Percentiles rank a stretch among this genome's conserved stretches.
Evolutionary conservation across 2,113 vertebrate species (phyloP).

Genomic region (Desmodus rotundus): DNA sequence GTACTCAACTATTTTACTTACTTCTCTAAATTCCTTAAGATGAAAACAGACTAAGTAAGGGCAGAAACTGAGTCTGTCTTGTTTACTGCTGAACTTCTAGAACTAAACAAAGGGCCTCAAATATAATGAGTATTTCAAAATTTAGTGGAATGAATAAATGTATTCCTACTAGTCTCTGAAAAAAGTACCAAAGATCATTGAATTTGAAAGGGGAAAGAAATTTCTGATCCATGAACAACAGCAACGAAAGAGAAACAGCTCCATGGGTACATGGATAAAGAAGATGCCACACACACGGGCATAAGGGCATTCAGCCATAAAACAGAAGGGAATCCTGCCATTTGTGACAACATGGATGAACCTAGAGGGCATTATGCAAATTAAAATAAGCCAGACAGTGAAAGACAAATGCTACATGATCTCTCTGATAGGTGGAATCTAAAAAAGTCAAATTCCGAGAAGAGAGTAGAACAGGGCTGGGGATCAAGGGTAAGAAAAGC

Average conservation of each 20-base stretch:
- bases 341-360: neutral
- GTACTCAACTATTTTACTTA: neutral
- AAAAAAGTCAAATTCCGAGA: neutral
- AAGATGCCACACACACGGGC: neutral
- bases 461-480: neutral
- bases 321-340: neutral
- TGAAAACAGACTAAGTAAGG: neutral
- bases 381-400: neutral
- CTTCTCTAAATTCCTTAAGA: constrained; percentile 14
- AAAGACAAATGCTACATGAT: neutral
- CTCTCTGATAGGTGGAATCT: neutral
- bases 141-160: neutral
- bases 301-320: neutral
- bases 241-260: neutral
- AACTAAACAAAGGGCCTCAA: neutral
- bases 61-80: neutral
- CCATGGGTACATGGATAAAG: neutral
- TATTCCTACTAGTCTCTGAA: neutral
- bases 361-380: neutral
- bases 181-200: neutral
- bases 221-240: neutral
- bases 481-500: neutral
- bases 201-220: neutral
- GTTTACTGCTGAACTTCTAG: neutral
- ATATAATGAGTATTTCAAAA: neutral